These are phyloP conservation scores for Cryptomyrus ogoouensis DNA, from an alignment of 2,113 vertebrate genomes.

Conservation along the genomic window DNA sequence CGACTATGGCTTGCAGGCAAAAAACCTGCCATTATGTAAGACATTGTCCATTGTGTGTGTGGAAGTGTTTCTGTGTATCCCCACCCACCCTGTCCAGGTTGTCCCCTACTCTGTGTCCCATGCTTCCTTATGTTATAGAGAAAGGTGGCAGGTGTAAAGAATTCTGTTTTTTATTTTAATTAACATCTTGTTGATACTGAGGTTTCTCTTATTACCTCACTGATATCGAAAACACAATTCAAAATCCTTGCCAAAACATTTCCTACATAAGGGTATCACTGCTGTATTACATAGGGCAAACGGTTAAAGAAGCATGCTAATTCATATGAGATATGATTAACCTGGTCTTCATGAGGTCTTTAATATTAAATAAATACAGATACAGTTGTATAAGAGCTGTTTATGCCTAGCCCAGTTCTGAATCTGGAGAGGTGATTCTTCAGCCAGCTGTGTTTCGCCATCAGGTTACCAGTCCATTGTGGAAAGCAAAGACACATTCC, in stretches of 20 bases:
- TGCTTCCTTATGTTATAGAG: neutral
- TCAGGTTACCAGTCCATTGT: conserved; percentile 26
- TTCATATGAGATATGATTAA: neutral
- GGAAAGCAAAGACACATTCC: conserved; percentile 14
- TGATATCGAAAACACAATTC: neutral
- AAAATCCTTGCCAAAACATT: neutral
- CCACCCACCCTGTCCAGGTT: neutral
- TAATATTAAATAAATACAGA: neutral
- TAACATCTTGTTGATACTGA: neutral
- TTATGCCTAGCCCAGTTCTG: neutral
- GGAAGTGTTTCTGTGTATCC: neutral
- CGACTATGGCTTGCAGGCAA: neutral
- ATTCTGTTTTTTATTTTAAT: neutral
- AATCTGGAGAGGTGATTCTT: neutral
- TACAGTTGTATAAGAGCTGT: neutral
- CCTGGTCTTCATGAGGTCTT: neutral
- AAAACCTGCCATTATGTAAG: neutral
- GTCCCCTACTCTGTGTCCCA: neutral
- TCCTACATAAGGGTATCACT: neutral
- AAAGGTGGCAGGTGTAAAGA: neutral
- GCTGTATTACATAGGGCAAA: neutral
- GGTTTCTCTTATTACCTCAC: neutral
- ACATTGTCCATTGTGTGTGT: neutral
- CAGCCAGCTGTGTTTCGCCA: neutral
- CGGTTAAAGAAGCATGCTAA: neutral